phyloP scores from a whole-genome alignment of 2,888 invertebrate genomes.

The Patella ulyssiponensis region DNA sequence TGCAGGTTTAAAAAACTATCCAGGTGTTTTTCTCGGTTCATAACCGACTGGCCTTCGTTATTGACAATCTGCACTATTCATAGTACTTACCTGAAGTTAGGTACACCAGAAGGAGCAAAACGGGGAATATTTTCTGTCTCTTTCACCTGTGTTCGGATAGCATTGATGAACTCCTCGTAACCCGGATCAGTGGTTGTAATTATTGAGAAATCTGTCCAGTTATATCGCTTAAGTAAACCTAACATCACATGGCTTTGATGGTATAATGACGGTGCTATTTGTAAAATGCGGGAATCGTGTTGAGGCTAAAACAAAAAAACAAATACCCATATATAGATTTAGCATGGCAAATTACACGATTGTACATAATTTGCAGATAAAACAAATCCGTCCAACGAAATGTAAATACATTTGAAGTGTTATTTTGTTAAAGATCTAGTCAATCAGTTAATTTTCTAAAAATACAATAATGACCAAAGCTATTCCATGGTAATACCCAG shows the following conservation, averaged over 20 bases:
- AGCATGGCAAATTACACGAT: too few relatives aligned
- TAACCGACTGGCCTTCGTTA: too few relatives aligned
- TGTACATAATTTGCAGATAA: too few relatives aligned
- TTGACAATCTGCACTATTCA: neutral
- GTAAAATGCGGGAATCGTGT: constrained; percentile 88
- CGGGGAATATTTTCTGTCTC: constrained; percentile 20
- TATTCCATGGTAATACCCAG: too few relatives aligned
- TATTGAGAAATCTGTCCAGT: constrained; percentile 96
- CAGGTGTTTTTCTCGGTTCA: too few relatives aligned
- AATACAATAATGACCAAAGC: too few relatives aligned
- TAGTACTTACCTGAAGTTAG: constrained; percentile 22
- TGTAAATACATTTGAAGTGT: too few relatives aligned
- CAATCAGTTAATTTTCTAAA: too few relatives aligned
- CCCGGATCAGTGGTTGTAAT: constrained; percentile 86
- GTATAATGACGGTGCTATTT: constrained; percentile 95
- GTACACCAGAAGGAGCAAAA: constrained; percentile 16
- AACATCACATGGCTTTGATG: constrained; percentile 98
- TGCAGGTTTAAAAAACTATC: too few relatives aligned
- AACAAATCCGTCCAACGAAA: too few relatives aligned
- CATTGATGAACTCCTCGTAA: constrained; percentile 95
- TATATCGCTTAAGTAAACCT: constrained; percentile 93
- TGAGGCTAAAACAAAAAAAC: constrained; percentile 54
- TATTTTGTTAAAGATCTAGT: too few relatives aligned
- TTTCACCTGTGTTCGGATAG: constrained; percentile 81
- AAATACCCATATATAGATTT: neutral